Evolutionary conservation across 2,888 invertebrate genomes (phyloP), one percentile per base, ranked within the genome.

Genomic region (Eumacrocentrus americanus): DNA sequence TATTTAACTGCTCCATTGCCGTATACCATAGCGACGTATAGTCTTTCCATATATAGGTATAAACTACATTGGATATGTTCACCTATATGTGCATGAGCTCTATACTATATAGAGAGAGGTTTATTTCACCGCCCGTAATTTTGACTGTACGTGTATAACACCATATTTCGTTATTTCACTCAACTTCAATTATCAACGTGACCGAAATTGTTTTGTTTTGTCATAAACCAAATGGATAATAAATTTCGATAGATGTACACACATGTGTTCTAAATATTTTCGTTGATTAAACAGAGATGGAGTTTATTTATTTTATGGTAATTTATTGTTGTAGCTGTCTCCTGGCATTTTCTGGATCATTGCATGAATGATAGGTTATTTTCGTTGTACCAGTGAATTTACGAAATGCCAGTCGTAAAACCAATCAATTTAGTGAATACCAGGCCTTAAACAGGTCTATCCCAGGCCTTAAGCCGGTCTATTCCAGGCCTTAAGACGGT

Each of bases 1-100:
- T 71, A 69, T 72, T 66, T 70, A 65, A 54, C 58, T 55, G 40
- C 40, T 18, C 47, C 55, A 54, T 59, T 53, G 52, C 35, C 54
- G 29, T 54, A 46, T 25, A 42, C 54, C 34, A 54, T 29, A 44
- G 16, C 44, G 34, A 54, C 34, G 18, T 54, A 29, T 18, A 44
- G 12, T 16, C 34, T 29, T 54, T 44, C 44, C 20, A 46, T 46
- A 46, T 12, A 29, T 37, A 14, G n/a, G 38, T 51, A 37, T 2
- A 22, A n/a, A n/a, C n/a, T n/a, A n/a, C n/a, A n/a, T n/a, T 42
- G 9, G 11, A n/a, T 34, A n/a, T 35, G 12, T 50, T 4, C 12
- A 16, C 9, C 22, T 18, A 51, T 51, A 51, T 34, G 29, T 51
- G 35, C 35, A 16, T 48, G 25, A n/a, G n/a, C n/a, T n/a, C n/a